These are phyloP conservation scores for Gerris lacustris DNA, from an alignment of 2,888 invertebrate species.

Conservation along the genomic window DNA sequence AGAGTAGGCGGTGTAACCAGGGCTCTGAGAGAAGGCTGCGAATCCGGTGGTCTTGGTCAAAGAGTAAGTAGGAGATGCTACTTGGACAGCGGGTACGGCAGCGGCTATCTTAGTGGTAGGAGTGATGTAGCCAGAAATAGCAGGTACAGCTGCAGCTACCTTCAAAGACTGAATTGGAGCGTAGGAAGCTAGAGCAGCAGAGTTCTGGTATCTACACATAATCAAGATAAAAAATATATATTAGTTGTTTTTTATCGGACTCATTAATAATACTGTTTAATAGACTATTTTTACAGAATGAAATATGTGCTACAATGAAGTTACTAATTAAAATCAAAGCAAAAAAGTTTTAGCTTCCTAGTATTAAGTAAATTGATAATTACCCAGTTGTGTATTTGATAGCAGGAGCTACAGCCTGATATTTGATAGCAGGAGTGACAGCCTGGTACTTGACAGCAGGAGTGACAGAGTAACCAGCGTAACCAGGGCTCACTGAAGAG, in stretches of 20 bases:
- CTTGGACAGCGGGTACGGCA: constrained; percentile 17
- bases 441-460: constrained; percentile 33
- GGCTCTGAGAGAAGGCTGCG: background rate
- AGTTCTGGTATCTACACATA: background rate
- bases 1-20: constrained; percentile 34
- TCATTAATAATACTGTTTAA: too few relatives aligned
- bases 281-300: too few relatives aligned
- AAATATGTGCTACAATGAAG: too few relatives aligned
- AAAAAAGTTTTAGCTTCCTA: too few relatives aligned
- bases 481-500: constrained; percentile 26
- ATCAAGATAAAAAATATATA: too few relatives aligned
- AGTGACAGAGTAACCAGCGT: constrained; percentile 28
- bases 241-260: too few relatives aligned
- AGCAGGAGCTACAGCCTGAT: constrained; percentile 31
- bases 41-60: background rate
- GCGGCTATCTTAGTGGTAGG: constrained; percentile 22
- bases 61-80: constrained; percentile 16
- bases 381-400: constrained; percentile 35
- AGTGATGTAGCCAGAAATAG: constrained; percentile 12
- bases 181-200: constrained; percentile 26
- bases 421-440: constrained; percentile 30
- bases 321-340: too few relatives aligned
- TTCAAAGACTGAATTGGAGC: constrained; percentile 34
- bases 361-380: background rate
- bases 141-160: constrained; percentile 11